Percentiles rank a stretch among this genome's conserved stretches.
Conservation (phyloP, 2,797 vertebrate genomes). For the Leptodactylus fallax region DNA sequence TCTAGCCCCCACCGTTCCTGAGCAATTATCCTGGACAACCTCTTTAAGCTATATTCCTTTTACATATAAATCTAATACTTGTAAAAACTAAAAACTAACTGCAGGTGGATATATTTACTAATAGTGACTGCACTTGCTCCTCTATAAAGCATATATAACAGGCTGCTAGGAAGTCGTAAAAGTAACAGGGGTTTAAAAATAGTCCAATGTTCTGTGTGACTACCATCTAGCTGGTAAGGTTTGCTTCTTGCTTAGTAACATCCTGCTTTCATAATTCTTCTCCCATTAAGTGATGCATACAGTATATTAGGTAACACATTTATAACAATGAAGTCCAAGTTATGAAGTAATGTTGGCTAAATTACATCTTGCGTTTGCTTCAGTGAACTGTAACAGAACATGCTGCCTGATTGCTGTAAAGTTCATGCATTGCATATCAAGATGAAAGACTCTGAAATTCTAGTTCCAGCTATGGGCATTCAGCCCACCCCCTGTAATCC, state of each 20-base stretch:
- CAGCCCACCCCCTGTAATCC: background rate
- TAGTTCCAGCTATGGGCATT: background rate
- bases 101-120: no score
- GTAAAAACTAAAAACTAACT: no score
- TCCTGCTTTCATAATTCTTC: constrained; percentile 9
- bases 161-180: background rate
- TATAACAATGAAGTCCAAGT: background rate
- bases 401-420: constrained; percentile 11
- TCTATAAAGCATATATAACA: no score
- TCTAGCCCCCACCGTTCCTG: no score
- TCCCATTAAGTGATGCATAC: background rate
- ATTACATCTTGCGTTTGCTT: background rate
- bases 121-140: no score
- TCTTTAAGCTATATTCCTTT: no score
- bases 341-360: constrained; percentile 12
- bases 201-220: background rate
- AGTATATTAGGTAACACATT: background rate
- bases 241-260: background rate
- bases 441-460: constrained; percentile 16
- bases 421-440: constrained; percentile 8
- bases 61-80: no score
- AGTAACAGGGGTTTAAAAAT: constrained; percentile 3
- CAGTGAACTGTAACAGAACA: constrained; percentile 18
- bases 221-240: background rate
- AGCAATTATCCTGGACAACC: no score